A percentile compares a stretch with the other conserved stretches of the same genome.
phyloP scores from a whole-genome alignment of 2,797 vertebrate species.

The Coracias cyanogaster region DNA sequence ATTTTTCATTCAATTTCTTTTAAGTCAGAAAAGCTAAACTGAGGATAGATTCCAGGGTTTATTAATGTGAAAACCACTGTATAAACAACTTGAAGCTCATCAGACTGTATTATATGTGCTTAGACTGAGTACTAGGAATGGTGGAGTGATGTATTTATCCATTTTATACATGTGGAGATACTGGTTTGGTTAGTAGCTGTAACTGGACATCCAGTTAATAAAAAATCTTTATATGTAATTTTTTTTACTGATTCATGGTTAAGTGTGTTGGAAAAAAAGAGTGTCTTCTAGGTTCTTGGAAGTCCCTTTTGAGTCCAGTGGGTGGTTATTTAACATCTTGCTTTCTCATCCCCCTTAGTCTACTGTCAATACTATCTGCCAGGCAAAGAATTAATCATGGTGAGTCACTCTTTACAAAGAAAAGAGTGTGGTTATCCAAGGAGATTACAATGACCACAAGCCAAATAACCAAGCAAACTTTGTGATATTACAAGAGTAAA shows the following conservation, averaged over 20 bases:
- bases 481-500: not conserved
- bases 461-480: not conserved
- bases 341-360: not conserved
- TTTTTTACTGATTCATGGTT: not conserved
- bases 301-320: not conserved
- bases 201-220: not conserved
- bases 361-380: not conserved
- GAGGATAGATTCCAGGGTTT: not conserved
- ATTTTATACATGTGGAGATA: not conserved
- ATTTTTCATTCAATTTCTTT: not conserved
- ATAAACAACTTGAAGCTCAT: slow-evolving; percentile 1
- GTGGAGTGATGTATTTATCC: not conserved
- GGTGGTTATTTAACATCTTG: not conserved
- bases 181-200: not conserved
- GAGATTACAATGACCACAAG: not conserved
- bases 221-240: not conserved
- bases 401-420: slow-evolving; percentile 29
- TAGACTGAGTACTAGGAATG: not conserved
- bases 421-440: not conserved
- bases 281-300: not conserved
- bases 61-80: not conserved
- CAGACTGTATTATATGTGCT: not conserved
- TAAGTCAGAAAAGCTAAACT: not conserved
- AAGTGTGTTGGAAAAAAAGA: not conserved
- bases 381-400: not conserved